Conservation (phyloP, 2,113 vertebrate species). For the Lamprotornis superbus region DNA sequence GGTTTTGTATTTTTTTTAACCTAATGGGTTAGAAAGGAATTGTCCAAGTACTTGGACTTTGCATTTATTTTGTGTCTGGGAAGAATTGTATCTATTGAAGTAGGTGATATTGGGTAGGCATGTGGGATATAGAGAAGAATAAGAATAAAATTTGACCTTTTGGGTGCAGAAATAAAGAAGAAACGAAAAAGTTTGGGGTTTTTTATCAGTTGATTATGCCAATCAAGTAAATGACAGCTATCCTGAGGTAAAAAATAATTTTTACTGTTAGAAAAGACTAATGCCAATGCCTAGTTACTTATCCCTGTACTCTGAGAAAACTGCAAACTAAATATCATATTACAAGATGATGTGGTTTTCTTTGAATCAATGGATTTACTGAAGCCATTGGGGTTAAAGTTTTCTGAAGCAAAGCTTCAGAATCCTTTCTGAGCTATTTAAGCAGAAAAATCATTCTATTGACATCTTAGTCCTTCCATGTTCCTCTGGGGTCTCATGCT, state of each 20-base stretch:
- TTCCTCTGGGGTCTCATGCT: neutral
- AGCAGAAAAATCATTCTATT: constrained; percentile 31
- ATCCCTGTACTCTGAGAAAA: neutral
- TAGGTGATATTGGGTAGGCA: neutral
- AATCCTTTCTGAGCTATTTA: constrained; percentile 30
- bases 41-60: neutral
- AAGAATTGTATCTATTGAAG: neutral
- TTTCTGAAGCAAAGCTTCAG: neutral
- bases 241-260: neutral
- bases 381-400: neutral
- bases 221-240: neutral
- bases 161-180: neutral
- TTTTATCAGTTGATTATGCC: neutral
- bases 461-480: neutral
- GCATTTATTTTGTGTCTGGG: neutral
- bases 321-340: neutral
- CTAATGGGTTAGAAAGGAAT: neutral
- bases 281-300: neutral
- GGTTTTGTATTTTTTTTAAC: neutral
- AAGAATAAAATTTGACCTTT: neutral
- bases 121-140: neutral
- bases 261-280: neutral
- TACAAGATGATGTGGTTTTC: neutral
- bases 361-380: neutral
- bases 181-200: neutral